Percentiles rank a stretch among this genome's conserved stretches.
These are phyloP conservation scores for Sceliomorpha sp. DNA, from an alignment of 2,888 invertebrate species.

Conservation along the genomic window DNA sequence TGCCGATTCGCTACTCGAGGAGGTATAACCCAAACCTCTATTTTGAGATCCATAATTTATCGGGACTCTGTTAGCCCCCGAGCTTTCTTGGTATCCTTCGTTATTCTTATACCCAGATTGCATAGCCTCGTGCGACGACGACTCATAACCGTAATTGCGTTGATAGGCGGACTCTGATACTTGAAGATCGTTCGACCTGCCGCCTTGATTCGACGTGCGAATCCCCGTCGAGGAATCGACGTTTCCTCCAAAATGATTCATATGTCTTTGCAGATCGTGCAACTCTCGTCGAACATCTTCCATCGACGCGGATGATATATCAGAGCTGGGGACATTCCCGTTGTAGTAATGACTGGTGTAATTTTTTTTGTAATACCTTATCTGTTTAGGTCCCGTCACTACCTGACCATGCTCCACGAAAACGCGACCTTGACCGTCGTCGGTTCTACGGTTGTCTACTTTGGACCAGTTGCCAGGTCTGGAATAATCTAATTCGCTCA, in stretches of 20 bases:
- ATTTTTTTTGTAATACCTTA: slow-evolving; percentile 69
- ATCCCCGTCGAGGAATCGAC: neutral
- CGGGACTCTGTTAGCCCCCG: neutral
- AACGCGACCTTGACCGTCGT: slow-evolving; percentile 63
- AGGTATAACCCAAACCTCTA: neutral
- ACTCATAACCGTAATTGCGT: slow-evolving; percentile 4
- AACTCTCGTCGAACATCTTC: neutral
- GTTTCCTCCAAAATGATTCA: too few relatives aligned
- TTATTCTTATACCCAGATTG: neutral
- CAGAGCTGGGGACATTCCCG: slow-evolving; percentile 1
- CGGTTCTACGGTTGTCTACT: slow-evolving; percentile 60
- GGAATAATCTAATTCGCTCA: too few relatives aligned
- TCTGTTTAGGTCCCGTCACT: slow-evolving; percentile 62
- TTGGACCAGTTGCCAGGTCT: slow-evolving; percentile 69
- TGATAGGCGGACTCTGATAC: slow-evolving; percentile 14
- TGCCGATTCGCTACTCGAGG: neutral
- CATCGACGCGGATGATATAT: too few relatives aligned
- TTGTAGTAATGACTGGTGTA: slow-evolving; percentile 65
- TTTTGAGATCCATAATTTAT: neutral
- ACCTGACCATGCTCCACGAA: slow-evolving; percentile 69
- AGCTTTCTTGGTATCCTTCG: slow-evolving; percentile 1
- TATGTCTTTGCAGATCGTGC: slow-evolving; percentile 9
- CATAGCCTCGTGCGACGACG: neutral
- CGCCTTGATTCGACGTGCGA: neutral
- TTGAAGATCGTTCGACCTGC: slow-evolving; percentile 3